Conservation (phyloP, 2,797 vertebrate species). For the Lepidocolaptes lacrymiger region DNA sequence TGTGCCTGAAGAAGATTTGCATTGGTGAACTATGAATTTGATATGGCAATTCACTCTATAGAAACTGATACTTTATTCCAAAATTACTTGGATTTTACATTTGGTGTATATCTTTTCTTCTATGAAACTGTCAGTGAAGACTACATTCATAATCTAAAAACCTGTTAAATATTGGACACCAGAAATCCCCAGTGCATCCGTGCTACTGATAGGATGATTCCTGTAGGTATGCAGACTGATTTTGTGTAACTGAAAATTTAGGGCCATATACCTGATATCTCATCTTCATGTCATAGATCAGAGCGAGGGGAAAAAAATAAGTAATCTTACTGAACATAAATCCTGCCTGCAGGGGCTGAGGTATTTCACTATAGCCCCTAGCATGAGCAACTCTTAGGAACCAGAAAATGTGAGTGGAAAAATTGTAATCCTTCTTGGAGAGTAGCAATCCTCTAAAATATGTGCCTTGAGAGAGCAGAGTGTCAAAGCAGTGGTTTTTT, state of each 20-base stretch:
- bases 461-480: fast-evolving
- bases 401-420: background rate
- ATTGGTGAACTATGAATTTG: background rate
- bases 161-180: background rate
- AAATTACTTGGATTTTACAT: background rate
- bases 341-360: background rate
- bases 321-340: background rate
- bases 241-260: background rate
- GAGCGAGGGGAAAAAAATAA: background rate
- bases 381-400: background rate
- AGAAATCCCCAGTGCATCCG: background rate
- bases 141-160: background rate
- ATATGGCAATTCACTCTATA: background rate
- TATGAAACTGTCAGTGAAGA: background rate
- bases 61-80: background rate
- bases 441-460: background rate
- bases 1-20: background rate
- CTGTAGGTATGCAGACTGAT: background rate
- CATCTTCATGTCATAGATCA: background rate
- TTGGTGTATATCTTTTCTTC: background rate
- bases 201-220: background rate
- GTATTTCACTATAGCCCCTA: background rate
- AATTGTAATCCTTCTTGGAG: background rate
- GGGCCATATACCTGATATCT: background rate
- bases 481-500: background rate